Base-by-base conservation (phyloP, 2,797 vertebrate genomes). In the Picus viridis region DNA sequence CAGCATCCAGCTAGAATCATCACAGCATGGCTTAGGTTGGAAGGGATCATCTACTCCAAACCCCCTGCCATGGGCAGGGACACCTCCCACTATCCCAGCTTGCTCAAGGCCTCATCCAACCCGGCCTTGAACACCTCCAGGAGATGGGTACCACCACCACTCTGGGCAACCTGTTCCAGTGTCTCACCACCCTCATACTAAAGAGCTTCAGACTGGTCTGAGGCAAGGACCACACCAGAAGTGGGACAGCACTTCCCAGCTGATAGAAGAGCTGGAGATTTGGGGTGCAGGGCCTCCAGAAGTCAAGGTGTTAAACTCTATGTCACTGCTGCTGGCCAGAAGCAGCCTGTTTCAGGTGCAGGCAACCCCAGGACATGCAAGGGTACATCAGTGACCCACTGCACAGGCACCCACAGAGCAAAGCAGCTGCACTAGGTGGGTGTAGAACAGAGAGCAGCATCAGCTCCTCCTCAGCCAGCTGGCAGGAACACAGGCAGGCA, bases 281-380 rank as follows among this genome's bases (percentile, higher is more conserved):
- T 5, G 29, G 51, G 36, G 12, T 13, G 29, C 8, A 32, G 71
- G 45, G 70, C 30, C 47, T 13, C 27, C 71, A 23, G 7, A 49
- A 57, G 39, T 3, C 0, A 2, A 53, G 69, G 49, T 1, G 8
- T 17, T 53, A 43, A 64, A 36, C 10, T 36, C 70, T 30, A 43
- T 58, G 77, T 22, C 43, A 49, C 27, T 22, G 5, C 3, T 47
- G 65, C 45, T 0, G 0, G 53, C 30, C 62, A 43, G 0, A 1
- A 68, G 58, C 26, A 68, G 39, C 58, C 63, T 26, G 1, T 57
- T 39, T 69, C 45, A 72, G 80, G 71, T 0, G 1, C 19, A n/a
- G 0, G 0, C 17, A 30, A 58, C 19, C 67, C 49, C 59, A 41
- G 84, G 65, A 74, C 16, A 73, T 5, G 86, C 6, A 1, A 39